Conservation (phyloP, 2,113 vertebrate genomes). For the Merops nubicus region DNA sequence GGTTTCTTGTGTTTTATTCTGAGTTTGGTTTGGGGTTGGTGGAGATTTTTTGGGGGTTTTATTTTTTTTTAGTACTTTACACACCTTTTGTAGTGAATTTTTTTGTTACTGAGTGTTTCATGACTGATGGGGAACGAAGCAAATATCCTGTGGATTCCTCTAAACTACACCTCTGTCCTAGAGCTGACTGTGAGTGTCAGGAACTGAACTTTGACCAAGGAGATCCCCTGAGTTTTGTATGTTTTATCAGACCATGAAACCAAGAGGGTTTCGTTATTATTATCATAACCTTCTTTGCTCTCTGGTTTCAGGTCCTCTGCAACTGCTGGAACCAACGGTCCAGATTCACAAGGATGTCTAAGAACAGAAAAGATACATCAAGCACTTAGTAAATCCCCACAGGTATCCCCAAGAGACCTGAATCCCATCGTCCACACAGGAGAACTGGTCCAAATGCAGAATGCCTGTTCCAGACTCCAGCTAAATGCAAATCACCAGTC, state of each 20-base stretch:
- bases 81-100: no score
- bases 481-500: background rate
- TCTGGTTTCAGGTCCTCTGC: background rate
- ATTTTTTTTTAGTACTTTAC: no score
- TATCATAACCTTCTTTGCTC: background rate
- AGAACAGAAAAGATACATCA: background rate
- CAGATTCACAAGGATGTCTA: background rate
- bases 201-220: conserved; percentile 14
- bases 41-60: no score
- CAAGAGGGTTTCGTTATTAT: background rate
- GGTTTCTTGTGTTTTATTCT: no score
- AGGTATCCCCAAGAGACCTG: background rate
- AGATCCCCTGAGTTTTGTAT: background rate
- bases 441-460: background rate
- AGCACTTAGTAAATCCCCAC: background rate
- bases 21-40: background rate
- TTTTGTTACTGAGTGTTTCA: background rate
- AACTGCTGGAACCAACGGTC: background rate
- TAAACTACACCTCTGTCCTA: background rate
- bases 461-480: background rate
- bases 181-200: background rate
- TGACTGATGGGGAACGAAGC: background rate
- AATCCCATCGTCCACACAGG: background rate
- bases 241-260: background rate
- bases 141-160: background rate